Evolutionary conservation across 2,113 vertebrate species (phyloP).

Genomic region (Cyanistes caeruleus): DNA sequence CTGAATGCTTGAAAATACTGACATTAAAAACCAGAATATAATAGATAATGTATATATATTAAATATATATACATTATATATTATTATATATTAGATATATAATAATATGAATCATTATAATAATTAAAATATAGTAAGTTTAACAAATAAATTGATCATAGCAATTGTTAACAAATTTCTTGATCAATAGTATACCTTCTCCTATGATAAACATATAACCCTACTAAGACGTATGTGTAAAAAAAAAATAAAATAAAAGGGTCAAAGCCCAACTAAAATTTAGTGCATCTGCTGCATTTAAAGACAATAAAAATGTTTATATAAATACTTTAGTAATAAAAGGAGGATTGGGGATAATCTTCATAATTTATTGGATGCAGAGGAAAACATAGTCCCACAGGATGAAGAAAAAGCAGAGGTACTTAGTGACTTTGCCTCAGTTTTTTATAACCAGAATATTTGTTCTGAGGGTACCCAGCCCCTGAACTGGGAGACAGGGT

Average conservation of each 20-base stretch:
- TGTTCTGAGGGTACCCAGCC: neutral
- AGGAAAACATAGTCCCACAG: neutral
- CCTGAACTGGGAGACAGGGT: neutral
- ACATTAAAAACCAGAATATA: neutral
- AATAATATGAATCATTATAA: too few species aligned
- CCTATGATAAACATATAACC: neutral
- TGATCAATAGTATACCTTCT: neutral
- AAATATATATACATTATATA: too few species aligned
- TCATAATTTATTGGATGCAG: neutral
- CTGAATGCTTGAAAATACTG: neutral
- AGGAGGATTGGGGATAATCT: neutral
- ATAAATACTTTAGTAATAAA: neutral
- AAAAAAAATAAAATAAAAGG: neutral
- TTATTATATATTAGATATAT: too few species aligned
- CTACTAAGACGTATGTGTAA: neutral
- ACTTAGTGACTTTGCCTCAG: neutral
- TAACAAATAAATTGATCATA: neutral
- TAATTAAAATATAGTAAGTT: neutral
- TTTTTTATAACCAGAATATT: neutral
- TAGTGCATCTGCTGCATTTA: neutral
- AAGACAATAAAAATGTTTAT: neutral
- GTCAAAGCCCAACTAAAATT: neutral
- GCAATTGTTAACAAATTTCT: neutral
- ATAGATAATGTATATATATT: too few species aligned
- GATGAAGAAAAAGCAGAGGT: neutral